Conservation (phyloP, 2,113 vertebrate genomes). For the Felis chaus region DNA sequence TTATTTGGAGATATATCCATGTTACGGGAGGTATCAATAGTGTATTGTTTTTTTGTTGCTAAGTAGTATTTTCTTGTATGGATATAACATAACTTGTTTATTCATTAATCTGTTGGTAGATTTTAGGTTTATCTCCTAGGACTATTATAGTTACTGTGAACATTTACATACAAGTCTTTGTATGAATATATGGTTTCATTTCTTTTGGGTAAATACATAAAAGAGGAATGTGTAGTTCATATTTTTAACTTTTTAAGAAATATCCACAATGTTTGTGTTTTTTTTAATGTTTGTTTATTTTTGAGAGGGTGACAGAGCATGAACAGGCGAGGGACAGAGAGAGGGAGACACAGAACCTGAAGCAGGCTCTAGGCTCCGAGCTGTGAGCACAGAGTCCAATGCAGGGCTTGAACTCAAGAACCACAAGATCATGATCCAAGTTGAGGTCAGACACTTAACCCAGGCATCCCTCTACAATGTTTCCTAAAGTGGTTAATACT, state of each 20-base stretch:
- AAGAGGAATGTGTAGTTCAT: not conserved
- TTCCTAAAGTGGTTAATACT: conserved; percentile 11
- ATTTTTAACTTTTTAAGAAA: conserved; percentile 21
- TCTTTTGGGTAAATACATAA: not conserved
- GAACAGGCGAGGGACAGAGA: not conserved
- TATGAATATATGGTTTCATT: conserved; percentile 33
- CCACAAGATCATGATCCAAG: not conserved
- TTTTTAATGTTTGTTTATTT: not conserved
- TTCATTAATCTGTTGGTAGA: not conserved
- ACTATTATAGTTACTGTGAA: not conserved
- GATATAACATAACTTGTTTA: not conserved
- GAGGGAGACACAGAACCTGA: not conserved
- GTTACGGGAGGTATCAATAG: not conserved
- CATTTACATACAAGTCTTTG: not conserved
- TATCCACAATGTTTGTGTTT: not conserved
- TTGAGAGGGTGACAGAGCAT: not conserved
- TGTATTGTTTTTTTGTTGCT: not conserved
- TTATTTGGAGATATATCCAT: conserved; percentile 1
- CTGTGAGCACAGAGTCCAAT: not conserved
- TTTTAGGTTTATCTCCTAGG: not conserved
- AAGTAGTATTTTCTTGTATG: not conserved
- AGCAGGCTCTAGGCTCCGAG: not conserved
- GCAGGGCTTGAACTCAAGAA: not conserved
- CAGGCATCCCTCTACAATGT: not conserved
- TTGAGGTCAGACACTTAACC: not conserved